Percentiles rank a stretch among this genome's conserved stretches.
These are phyloP conservation scores for Megaceryle torquata DNA, from an alignment of 2,113 vertebrate genomes.

Conservation along the genomic window DNA sequence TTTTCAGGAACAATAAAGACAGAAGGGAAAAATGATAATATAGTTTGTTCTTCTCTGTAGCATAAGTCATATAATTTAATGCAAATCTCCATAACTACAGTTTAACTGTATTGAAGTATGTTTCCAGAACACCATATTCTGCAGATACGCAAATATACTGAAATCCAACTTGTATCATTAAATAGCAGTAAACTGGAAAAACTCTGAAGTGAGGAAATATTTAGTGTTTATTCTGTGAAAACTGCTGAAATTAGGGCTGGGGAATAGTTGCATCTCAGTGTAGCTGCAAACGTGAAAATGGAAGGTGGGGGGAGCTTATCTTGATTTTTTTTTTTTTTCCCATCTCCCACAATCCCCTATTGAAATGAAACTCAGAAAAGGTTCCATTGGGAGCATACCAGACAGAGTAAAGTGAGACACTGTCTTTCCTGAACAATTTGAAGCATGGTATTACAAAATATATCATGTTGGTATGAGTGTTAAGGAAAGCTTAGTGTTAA, in stretches of 20 bases:
- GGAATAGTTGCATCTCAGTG: neutral
- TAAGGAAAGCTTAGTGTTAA: neutral
- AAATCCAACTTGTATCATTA: neutral
- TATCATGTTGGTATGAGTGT: neutral
- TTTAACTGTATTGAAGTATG: constrained; percentile 4
- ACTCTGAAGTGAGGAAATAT: neutral
- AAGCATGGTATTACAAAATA: neutral
- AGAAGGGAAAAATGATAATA: neutral
- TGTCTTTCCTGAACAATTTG: neutral
- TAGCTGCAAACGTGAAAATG: neutral
- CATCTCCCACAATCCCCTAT: neutral
- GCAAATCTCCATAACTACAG: neutral
- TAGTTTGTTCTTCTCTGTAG: neutral
- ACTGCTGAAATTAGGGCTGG: neutral
- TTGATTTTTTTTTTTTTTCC: neutral
- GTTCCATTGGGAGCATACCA: neutral
- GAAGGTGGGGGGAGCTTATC: neutral
- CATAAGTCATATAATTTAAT: neutral
- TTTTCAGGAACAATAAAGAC: neutral
- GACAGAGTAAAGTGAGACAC: neutral
- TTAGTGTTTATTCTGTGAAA: neutral
- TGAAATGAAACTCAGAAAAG: neutral
- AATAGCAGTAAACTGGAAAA: neutral
- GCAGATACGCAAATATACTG: neutral
- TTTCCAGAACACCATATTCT: neutral